Base-by-base conservation (phyloP, 2,888 invertebrate genomes). In the Thecocarcelia acutangulata region DNA sequence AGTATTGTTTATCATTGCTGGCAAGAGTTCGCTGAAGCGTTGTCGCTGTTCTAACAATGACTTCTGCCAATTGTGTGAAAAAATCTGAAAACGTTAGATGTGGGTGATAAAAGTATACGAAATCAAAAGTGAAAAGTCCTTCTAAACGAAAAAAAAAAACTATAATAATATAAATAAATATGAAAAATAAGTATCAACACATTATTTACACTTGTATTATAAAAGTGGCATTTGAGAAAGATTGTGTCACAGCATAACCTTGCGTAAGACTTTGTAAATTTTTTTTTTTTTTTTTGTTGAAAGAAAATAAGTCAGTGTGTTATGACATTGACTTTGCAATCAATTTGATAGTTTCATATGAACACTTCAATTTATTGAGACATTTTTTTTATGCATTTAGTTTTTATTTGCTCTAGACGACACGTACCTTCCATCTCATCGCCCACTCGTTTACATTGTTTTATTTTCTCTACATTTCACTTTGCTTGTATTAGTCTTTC, bases 251-350 rank as follows among this genome's bases (percentile, higher is more conserved):
- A 40, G 33, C 15, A 13, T 52, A 28, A 28, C 68, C 58, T 72
- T 42, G 42, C 12, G 15, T 42, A 12, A 3, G 8, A 17, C 6
- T 28, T 64, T 13, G 12, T 37, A 17, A 9, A 8, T 33, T 33
- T 33, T 9, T 33, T 8, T 9, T 3, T 33, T 33, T 24, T 24
- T 5, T 24, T 24, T 24, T 24, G 24, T 24, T 24, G 24, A 13
- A 42, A n/a, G 37, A 13, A 15, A n/a, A 17, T 24, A 21, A 40
- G 28, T 50, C 15, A 44, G 19, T 48, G 13, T 15, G 17, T 56
- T 70, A 28, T 42, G 3, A n/a, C 19, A 46, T 64, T 63, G 69
- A 76, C 56, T 63, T 77, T 70, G 48, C 69, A n/a, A 69, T 69
- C 61, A 76, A n/a, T 46, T 54, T 54, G 24, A 46, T 21, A 42